Evolutionary conservation across 2,113 vertebrate genomes (phyloP).

Genomic region (Dipodomys ordii): DNA sequence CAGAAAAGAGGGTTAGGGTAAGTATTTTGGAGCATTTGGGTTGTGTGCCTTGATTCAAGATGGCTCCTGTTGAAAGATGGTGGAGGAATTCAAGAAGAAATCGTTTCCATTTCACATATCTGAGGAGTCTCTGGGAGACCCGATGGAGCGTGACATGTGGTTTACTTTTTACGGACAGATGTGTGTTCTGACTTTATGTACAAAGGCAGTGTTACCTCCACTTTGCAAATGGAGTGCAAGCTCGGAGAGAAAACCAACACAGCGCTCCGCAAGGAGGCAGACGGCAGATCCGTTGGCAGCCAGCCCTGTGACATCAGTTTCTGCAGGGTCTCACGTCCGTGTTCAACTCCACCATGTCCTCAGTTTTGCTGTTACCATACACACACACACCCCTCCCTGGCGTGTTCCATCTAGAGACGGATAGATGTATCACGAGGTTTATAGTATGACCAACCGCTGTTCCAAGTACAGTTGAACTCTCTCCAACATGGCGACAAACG

Average conservation of each 20-base stretch:
- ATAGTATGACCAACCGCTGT: too few species aligned
- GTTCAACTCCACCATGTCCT: background rate
- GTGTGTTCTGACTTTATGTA: conserved; percentile 12
- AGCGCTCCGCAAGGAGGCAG: too few species aligned
- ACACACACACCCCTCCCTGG: too few species aligned
- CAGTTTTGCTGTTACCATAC: background rate
- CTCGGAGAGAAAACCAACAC: background rate
- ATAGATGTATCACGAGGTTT: too few species aligned
- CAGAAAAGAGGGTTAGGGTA: background rate
- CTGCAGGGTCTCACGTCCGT: background rate
- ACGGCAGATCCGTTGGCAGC: too few species aligned
- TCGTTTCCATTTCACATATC: background rate
- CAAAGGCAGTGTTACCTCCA: background rate
- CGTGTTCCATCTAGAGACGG: too few species aligned
- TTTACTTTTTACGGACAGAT: background rate
- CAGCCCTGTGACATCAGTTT: background rate
- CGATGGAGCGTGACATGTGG: background rate
- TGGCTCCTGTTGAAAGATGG: background rate
- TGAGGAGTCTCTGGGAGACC: background rate
- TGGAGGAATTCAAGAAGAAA: background rate
- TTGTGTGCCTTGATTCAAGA: background rate
- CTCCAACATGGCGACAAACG: too few species aligned
- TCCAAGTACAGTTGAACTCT: too few species aligned
- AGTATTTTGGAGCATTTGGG: background rate
- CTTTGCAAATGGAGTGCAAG: conserved; percentile 19